Evolutionary conservation across 2,888 invertebrate genomes (phyloP), one percentile per base, ranked within the genome.

Genomic region (Perithous albicinctus): DNA sequence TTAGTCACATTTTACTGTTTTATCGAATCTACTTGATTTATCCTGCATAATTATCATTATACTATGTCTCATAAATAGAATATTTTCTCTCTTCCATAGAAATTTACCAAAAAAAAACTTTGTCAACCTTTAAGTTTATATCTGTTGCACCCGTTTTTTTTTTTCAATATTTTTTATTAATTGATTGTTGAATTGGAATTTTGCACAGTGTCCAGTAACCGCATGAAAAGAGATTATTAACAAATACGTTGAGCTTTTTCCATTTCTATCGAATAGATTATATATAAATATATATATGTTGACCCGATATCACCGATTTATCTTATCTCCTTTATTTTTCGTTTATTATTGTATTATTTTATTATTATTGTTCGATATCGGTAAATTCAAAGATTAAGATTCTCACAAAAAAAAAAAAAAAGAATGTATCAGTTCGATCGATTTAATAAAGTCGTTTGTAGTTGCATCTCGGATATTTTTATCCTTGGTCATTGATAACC

Each of bases 171-270:
- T 64, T 70, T 48, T 84, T 76, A 90, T 90, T 90, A 91, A 90
- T 90, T 85, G 88, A 88, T 86, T 90, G 89, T 89, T 90, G 89
- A 89, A 84, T 88, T 91, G 89, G n/a, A 88, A 85, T 90, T 85
- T 89, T 91, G 91, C 89, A n/a, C 89, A 90, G 87, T 88, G 87
- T 90, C 86, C 84, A 88, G 88, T 92, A 92, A 92, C 91, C 85
- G 92, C 92, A 92, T 92, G 90, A 86, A n/a, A 41, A 67, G 46
- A 79, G 61, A 78, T 78, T 51, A 79, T 82, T 79, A 82, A 78
- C 78, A 78, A n/a, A n/a, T 41, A 64, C 81, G 69, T 74, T 54
- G 3, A 66, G 56, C 66, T 78, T 75, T 74, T 75, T 74, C 20
- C 26, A 35, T 20, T 51, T 38, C 15, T 35, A 23, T 54, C 26